Evolutionary conservation across 2,113 vertebrate species (phyloP), one percentile per base, ranked within the genome.

Genomic region (Grammomys surdaster): DNA sequence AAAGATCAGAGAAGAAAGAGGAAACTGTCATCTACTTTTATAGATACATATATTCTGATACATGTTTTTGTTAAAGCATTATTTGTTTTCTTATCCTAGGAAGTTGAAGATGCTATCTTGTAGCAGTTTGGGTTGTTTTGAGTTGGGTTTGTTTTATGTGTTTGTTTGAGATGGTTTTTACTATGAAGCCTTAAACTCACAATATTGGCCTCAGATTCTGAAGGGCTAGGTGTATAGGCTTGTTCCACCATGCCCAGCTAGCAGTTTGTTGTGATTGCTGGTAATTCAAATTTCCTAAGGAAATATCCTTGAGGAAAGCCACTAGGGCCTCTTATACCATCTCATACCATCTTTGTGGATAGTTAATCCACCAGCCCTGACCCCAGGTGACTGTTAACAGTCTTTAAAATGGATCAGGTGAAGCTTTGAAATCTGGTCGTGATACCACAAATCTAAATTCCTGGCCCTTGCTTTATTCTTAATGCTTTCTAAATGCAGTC

Each of bases 371-470:
- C 81, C 69, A 58, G 4, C 40, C 14, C 28, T 19, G 31, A 63
- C 48, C 51, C 88, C 56, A 93, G 5, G 17, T 87, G 58, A 40
- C 51, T 60, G 24, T 87, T 78, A 63, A 91, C n/a, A 86, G 75
- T 36, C 69, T 81, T 92, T n/a, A n/a, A 48, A 72, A 80, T 67
- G n/a, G 36, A 54, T 77, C 76, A 40, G 8, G 46, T 72, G 48
- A 72, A n/a, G 58, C 33, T 69, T 19, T 87, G 70, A 90, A 58
- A 67, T 76, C 73, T 85, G 56, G 48, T 67, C 56, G 24, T 86
- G 78, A 91, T n/a, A 56, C 91, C 48, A 51, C 6, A 72, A 46
- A 58, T 93, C 86, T 82, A 78, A 93, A 95, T 94, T 60, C 63
- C 46, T 97, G 51, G 28, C 43, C 65, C 33, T 54, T 20, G 14